Evolutionary conservation across 2,888 invertebrate species (phyloP).

Genomic region (Leptinotarsa juncta): DNA sequence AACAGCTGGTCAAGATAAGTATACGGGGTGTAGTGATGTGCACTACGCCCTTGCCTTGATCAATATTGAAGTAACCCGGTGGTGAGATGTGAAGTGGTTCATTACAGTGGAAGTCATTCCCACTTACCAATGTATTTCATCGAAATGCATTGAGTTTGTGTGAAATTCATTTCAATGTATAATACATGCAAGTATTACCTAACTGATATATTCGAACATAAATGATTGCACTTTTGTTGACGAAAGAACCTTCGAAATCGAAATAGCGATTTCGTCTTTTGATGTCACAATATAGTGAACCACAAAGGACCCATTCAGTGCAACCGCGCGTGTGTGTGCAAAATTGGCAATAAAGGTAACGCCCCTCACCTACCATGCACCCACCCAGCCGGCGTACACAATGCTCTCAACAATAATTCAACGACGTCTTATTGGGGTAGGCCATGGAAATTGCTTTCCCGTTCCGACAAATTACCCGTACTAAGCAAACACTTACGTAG

Average conservation of each 20-base stretch:
- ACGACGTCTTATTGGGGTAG: conserved; percentile 44
- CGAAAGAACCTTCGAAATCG: neutral
- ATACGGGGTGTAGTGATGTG: too few species aligned
- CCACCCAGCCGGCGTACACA: neutral
- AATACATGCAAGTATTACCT: too few species aligned
- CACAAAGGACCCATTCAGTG: conserved; percentile 17
- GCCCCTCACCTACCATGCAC: neutral
- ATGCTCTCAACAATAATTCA: conserved; percentile 34
- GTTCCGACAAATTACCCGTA: conserved; percentile 53
- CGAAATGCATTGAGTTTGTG: too few species aligned
- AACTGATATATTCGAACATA: too few species aligned
- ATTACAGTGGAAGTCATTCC: too few species aligned
- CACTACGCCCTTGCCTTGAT: too few species aligned
- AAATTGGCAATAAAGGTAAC: conserved; percentile 33
- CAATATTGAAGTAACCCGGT: too few species aligned
- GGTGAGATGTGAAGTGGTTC: too few species aligned
- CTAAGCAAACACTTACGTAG: conserved; percentile 54
- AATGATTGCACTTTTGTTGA: too few species aligned
- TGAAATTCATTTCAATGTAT: too few species aligned
- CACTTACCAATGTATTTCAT: too few species aligned
- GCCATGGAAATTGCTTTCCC: conserved; percentile 46
- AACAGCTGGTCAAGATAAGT: too few species aligned
- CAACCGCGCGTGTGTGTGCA: conserved; percentile 28
- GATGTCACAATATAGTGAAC: conserved; percentile 24
- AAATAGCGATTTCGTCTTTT: conserved; percentile 19